Percentiles rank a stretch among this genome's conserved stretches.
phyloP scores from a whole-genome alignment of 2,113 vertebrate genomes.

The Aphyosemion australe region DNA sequence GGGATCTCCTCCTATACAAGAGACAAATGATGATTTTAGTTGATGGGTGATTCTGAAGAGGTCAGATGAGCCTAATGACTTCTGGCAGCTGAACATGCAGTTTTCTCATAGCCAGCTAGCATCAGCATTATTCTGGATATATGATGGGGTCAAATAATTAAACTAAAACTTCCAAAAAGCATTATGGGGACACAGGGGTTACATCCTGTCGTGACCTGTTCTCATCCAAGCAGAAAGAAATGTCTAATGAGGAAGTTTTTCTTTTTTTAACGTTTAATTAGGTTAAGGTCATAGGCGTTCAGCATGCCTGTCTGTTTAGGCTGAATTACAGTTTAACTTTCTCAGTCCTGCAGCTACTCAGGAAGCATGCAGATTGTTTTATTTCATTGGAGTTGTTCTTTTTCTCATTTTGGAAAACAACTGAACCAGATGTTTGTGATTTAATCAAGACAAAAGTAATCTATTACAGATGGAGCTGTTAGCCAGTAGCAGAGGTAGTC shows the following conservation, averaged over 20 bases:
- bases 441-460: too few species aligned
- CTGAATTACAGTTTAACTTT: slow-evolving; percentile 9
- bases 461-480: too few species aligned
- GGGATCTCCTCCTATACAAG: background rate
- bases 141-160: slow-evolving; percentile 51
- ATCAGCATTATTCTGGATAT: slow-evolving; percentile 49
- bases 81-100: slow-evolving; percentile 64
- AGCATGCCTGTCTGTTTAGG: slow-evolving; percentile 18
- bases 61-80: slow-evolving; percentile 54
- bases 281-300: slow-evolving; percentile 15
- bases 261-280: slow-evolving; percentile 11
- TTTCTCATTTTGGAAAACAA: too few species aligned
- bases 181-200: slow-evolving; percentile 14
- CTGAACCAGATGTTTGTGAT: too few species aligned
- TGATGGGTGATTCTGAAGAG: slow-evolving; percentile 39
- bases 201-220: slow-evolving; percentile 38
- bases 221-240: slow-evolving; percentile 17
- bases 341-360: background rate
- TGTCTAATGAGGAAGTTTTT: slow-evolving; percentile 11
- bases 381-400: too few species aligned
- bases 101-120: slow-evolving; percentile 52
- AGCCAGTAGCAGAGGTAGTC: too few species aligned
- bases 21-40: slow-evolving; percentile 44
- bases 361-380: background rate
- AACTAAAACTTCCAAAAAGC: slow-evolving; percentile 7